Evolutionary conservation across 2,113 vertebrate species (phyloP), one percentile per base, ranked within the genome.

Genomic region (Platycercus adscitus): DNA sequence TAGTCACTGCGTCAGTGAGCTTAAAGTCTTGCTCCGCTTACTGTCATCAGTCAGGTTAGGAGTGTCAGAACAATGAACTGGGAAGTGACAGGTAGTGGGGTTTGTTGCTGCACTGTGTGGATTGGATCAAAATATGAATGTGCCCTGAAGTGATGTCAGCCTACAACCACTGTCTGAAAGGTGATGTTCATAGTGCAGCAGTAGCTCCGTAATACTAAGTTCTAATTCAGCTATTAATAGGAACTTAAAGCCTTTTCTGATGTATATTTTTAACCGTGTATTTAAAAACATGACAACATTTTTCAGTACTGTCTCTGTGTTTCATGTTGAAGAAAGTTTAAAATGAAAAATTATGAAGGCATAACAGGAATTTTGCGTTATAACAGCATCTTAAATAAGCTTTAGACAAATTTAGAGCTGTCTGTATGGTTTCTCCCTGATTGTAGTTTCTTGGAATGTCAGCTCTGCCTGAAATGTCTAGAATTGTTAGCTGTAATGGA

Each of bases 321-420:
- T 92, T 49, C 24, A 29, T 20, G 21, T 53, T 73, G 49, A 81
- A 65, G 44, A 64, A 78, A 25, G 31, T 65, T 78, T 81, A 70
- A 81, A 91, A 78, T 0, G 0, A 83, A 72, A 88, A 77, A 33
- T 53, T 46, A 31, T 11, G 7, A 73, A 85, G 46, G 49, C 8
- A 14, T 63, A 73, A 16, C 33, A 26, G 60, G 11, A 79, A 50
- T 64, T 89, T 85, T 87, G 28, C 18, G 9, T 91, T 87, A 55
- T 68, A 87, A 87, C 43, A 81, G 25, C 46, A 68, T 81, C 31
- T 55, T 64, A 33, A 87, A 76, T 84, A 85, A 89, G 37, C 29
- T 75, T 89, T 35, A 79, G 91, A 68, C 66, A 85, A 81, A 94
- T 91, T 53, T 85, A 79, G 84, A 92, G 17, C 70, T 87, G 56